phyloP scores from a whole-genome alignment of 2,797 vertebrate genomes.

The Psittacula echo region DNA sequence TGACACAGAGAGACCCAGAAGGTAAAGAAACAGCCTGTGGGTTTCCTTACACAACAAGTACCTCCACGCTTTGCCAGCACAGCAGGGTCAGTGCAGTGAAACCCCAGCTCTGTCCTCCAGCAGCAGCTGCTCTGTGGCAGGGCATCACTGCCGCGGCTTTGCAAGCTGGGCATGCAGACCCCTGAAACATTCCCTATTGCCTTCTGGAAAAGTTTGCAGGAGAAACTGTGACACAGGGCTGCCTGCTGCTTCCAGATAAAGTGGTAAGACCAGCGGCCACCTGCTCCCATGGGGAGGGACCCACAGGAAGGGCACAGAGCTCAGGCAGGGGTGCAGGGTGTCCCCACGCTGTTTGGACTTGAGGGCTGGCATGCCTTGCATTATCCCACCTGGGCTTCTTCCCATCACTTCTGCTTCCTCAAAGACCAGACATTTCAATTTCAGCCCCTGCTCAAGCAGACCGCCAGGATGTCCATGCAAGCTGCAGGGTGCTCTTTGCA shows the following conservation, averaged over 20 bases:
- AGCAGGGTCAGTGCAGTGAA: neutral
- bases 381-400: neutral
- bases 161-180: neutral
- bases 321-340: rapidly evolving
- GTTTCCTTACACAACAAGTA: too few relatives aligned
- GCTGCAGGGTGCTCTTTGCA: neutral
- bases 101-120: neutral
- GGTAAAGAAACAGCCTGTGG: neutral
- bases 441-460: neutral
- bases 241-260: neutral
- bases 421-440: neutral
- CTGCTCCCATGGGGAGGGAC: rapidly evolving
- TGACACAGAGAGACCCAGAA: neutral
- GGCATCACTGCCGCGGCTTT: neutral
- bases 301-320: rapidly evolving
- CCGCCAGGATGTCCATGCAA: neutral
- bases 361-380: neutral
- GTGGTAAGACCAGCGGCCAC: neutral
- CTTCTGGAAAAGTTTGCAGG: neutral
- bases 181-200: rapidly evolving
- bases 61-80: too few relatives aligned
- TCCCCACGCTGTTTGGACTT: neutral
- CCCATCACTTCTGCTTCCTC: neutral
- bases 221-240: neutral
- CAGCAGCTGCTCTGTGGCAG: neutral